phyloP scores from a whole-genome alignment of 2,113 vertebrate genomes.

The Vicugna pacos region DNA sequence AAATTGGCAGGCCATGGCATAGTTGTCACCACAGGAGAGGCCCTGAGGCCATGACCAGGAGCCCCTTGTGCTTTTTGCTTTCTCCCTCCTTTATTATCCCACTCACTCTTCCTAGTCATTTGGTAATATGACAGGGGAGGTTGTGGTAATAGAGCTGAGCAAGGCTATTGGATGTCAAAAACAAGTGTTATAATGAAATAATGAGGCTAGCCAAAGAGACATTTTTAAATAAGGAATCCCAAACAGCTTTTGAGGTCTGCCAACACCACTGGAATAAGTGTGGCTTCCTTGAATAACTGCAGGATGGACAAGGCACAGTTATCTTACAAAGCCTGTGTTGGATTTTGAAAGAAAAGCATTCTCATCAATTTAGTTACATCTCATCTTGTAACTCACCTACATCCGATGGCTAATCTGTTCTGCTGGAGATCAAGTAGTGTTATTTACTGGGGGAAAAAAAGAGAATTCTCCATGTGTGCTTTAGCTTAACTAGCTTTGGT shows the following conservation, averaged over 20 bases:
- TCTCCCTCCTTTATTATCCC: neutral
- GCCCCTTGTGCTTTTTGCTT: neutral
- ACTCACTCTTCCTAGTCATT: neutral
- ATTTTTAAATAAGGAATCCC: conserved; percentile 53
- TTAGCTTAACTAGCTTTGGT: neutral
- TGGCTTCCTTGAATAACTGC: neutral
- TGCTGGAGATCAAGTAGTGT: neutral
- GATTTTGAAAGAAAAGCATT: conserved; percentile 32
- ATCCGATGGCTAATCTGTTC: neutral
- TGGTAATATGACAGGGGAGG: neutral
- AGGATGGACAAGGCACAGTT: neutral
- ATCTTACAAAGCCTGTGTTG: neutral
- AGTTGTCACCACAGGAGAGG: neutral
- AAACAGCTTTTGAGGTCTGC: conserved; percentile 20
- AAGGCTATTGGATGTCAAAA: neutral
- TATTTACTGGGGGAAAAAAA: neutral
- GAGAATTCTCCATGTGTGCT: neutral
- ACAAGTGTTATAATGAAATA: conserved; percentile 44
- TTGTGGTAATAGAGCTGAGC: neutral
- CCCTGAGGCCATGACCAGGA: neutral
- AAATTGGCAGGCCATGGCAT: neutral
- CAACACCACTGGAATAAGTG: neutral
- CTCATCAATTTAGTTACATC: neutral
- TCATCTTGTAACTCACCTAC: neutral
- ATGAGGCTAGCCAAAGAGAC: conserved; percentile 21